A percentile compares a stretch with the other conserved stretches of the same genome.
phyloP scores from a whole-genome alignment of 2,888 invertebrate genomes.

The Hirtodrosophila cameraria region DNA sequence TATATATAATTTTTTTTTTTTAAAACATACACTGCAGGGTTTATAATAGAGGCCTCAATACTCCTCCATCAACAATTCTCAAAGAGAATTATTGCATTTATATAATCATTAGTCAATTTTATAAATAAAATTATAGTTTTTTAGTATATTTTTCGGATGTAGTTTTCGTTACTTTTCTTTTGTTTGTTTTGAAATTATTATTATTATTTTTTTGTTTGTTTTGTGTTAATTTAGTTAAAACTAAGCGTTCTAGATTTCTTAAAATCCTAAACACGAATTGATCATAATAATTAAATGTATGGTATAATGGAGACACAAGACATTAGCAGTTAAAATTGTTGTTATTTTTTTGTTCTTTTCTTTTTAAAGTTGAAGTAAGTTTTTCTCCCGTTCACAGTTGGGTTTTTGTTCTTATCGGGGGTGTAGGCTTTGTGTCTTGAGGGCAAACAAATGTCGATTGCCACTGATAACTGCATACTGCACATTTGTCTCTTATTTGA shows the following conservation, averaged over 20 bases:
- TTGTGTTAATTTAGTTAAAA: constrained; percentile 73
- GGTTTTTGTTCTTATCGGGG: constrained; percentile 33
- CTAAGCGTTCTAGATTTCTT: constrained; percentile 75
- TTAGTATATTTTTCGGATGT: constrained; percentile 54
- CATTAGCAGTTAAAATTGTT: constrained; percentile 52
- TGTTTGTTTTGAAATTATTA: constrained; percentile 27
- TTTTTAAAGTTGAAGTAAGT: constrained; percentile 51
- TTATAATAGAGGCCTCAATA: constrained; percentile 8
- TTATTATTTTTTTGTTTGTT: constrained; percentile 32
- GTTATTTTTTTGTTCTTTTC: no score
- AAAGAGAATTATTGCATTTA: constrained; percentile 26
- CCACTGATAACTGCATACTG: constrained; percentile 46
- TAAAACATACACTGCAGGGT: constrained; percentile 13
- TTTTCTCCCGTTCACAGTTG: constrained; percentile 28
- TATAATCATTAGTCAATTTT: constrained; percentile 45
- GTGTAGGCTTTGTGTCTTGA: constrained; percentile 38
- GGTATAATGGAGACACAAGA: constrained; percentile 55
- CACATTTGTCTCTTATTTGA: constrained; percentile 43
- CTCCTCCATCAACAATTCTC: constrained; percentile 19
- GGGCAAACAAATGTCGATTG: constrained; percentile 33
- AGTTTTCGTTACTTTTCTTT: constrained; percentile 23
- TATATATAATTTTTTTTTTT: no score
- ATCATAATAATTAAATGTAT: constrained; percentile 63
- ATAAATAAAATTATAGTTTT: constrained; percentile 55
- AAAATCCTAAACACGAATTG: constrained; percentile 74